Percentiles rank a stretch among this genome's conserved stretches.
Conservation (phyloP, 2,113 vertebrate species). For the Lycaon pictus region DNA sequence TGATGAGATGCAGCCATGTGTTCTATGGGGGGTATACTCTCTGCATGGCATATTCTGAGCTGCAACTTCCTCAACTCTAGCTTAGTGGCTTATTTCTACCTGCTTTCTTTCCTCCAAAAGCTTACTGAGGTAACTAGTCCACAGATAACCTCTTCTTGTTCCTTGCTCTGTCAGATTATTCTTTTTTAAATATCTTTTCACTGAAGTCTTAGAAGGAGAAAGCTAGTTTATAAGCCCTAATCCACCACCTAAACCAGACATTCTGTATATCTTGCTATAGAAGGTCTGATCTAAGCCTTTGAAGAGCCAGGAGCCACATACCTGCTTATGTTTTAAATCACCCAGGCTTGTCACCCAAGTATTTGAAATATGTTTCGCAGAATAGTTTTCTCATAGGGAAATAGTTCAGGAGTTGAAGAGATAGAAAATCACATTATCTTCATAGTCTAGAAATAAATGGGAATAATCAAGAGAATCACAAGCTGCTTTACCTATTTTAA, state of each 20-base stretch:
- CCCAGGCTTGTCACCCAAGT: not conserved
- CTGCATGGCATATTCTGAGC: not conserved
- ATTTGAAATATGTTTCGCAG: not conserved
- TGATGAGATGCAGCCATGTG: not conserved
- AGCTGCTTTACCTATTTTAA: not conserved
- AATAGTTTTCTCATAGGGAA: slow-evolving; percentile 4
- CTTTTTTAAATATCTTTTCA: not conserved
- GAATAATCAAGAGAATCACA: not conserved
- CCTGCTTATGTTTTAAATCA: not conserved
- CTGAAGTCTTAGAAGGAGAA: not conserved
- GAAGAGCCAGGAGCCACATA: not conserved
- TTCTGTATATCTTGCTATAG: not conserved
- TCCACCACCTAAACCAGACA: not conserved
- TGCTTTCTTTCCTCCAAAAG: not conserved
- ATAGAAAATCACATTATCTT: slow-evolving; percentile 11
- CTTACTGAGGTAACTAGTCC: not conserved
- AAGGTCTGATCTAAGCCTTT: not conserved
- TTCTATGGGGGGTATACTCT: not conserved
- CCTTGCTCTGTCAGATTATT: not conserved
- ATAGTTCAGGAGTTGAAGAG: not conserved
- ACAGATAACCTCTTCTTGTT: not conserved
- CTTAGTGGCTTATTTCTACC: not conserved
- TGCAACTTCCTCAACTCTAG: not conserved
- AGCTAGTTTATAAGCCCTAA: not conserved
- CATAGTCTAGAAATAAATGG: slow-evolving; percentile 20